These are phyloP conservation scores for Drosophila kambysellisi DNA, from an alignment of 2,888 invertebrate species.

Conservation along the genomic window DNA sequence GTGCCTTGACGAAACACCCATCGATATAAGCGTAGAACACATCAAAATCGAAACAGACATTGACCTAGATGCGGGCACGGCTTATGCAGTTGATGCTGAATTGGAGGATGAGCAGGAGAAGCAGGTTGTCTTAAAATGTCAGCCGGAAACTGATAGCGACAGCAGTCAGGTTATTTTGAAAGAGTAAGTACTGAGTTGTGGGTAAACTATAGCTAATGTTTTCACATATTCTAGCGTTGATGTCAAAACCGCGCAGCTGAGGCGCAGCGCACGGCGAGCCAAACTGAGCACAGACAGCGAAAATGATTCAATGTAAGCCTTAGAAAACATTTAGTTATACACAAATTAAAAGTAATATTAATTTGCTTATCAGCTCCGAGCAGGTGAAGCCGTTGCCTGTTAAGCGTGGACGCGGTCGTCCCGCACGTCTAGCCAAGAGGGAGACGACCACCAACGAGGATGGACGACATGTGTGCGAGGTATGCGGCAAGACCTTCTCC, in stretches of 20 bases:
- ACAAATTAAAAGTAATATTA: neutral
- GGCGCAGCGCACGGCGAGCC: constrained; percentile 50
- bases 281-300: constrained; percentile 42
- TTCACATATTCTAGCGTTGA: constrained; percentile 15
- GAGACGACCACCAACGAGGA: constrained; percentile 40
- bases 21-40: constrained; percentile 67
- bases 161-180: constrained; percentile 1
- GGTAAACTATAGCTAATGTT: neutral
- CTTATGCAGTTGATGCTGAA: neutral
- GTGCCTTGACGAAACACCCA: constrained; percentile 75
- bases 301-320: constrained; percentile 36
- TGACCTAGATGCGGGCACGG: constrained; percentile 8
- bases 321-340: neutral
- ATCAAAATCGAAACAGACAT: constrained; percentile 68
- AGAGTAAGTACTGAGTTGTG: constrained; percentile 31
- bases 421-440: constrained; percentile 44
- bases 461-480: constrained; percentile 74
- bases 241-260: constrained; percentile 20
- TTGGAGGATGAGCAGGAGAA: neutral
- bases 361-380: constrained; percentile 5
- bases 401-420: constrained; percentile 70
- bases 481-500: constrained; percentile 82
- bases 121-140: constrained; percentile 36
- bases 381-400: neutral
- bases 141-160: constrained; percentile 43